phyloP scores from a whole-genome alignment of 2,888 invertebrate genomes.

The Erynnis tages region DNA sequence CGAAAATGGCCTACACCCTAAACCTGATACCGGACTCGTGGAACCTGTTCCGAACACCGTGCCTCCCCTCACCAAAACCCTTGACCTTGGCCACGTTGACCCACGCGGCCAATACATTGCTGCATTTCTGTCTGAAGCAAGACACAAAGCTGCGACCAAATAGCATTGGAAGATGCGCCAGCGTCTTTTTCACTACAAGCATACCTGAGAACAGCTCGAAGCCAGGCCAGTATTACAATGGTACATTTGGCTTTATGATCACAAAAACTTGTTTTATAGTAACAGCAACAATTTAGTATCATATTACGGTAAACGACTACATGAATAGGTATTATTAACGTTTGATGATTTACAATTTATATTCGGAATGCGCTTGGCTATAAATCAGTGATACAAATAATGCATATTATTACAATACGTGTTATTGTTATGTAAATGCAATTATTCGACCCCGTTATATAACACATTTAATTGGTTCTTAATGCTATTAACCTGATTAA shows the following conservation, averaged over 20 bases:
- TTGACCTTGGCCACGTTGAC: slow-evolving; percentile 7
- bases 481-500: no score
- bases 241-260: slow-evolving; percentile 12
- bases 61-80: slow-evolving; percentile 12
- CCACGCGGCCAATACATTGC: slow-evolving; percentile 10
- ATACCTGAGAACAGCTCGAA: background rate
- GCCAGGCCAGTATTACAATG: slow-evolving; percentile 2
- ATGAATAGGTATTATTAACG: no score
- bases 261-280: slow-evolving; percentile 5
- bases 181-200: background rate
- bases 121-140: slow-evolving; percentile 2
- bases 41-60: slow-evolving; percentile 18
- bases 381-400: no score
- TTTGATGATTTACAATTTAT: background rate
- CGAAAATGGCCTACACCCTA: slow-evolving; percentile 23
- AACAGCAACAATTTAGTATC: slow-evolving; percentile 3
- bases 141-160: background rate
- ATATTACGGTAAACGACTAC: slow-evolving; percentile 5
- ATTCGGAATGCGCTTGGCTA: background rate
- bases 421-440: no score
- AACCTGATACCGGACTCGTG: slow-evolving; percentile 18
- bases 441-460: no score
- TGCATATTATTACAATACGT: no score
- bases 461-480: no score
- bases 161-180: background rate